Conservation (phyloP, 1,140 invertebrate species). For the Ectropis grisescens region DNA sequence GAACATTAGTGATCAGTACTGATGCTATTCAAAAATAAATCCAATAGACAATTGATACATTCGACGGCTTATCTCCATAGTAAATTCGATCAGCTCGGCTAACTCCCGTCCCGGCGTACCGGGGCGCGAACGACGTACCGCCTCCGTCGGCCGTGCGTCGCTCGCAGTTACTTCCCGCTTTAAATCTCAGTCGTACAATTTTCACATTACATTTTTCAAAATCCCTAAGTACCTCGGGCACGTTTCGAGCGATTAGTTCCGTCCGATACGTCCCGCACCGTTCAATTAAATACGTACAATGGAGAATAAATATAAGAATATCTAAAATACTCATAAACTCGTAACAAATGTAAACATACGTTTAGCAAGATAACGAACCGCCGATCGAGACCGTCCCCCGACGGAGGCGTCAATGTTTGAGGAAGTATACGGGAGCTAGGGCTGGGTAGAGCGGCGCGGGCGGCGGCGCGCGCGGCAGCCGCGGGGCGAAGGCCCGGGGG, state of each 20-base stretch:
- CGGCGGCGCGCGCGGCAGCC: conserved; percentile 9
- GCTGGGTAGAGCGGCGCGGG: conserved; percentile 32
- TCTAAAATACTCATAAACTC: conserved; percentile 72
- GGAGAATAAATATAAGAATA: conserved; percentile 71
- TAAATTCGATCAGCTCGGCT: conserved; percentile 68
- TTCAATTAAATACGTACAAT: conserved; percentile 52
- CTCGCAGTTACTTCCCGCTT: conserved; percentile 34
- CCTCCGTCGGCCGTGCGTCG: conserved; percentile 25
- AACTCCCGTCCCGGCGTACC: too few species aligned
- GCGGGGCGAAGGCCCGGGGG: conserved; percentile 23
- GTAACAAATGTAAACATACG: conserved; percentile 70
- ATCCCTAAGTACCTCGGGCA: conserved; percentile 7
- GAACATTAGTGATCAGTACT: conserved; percentile 36
- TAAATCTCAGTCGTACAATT: conserved; percentile 46
- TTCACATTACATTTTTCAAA: conserved; percentile 3
- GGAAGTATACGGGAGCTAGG: conserved; percentile 51
- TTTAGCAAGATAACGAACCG: conserved; percentile 40
- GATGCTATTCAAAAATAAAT: conserved; percentile 43
- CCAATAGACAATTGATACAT: conserved; percentile 44
- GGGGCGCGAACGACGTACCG: too few species aligned
- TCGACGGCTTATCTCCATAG: conserved; percentile 64
- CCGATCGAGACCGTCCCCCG: conserved; percentile 37
- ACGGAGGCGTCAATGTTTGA: conserved; percentile 38
- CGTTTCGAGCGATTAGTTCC: too few species aligned
- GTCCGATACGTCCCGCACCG: conserved; percentile 4